These are phyloP conservation scores for Cosmopolites sordidus DNA, from an alignment of 2,888 invertebrate genomes.

Conservation along the genomic window DNA sequence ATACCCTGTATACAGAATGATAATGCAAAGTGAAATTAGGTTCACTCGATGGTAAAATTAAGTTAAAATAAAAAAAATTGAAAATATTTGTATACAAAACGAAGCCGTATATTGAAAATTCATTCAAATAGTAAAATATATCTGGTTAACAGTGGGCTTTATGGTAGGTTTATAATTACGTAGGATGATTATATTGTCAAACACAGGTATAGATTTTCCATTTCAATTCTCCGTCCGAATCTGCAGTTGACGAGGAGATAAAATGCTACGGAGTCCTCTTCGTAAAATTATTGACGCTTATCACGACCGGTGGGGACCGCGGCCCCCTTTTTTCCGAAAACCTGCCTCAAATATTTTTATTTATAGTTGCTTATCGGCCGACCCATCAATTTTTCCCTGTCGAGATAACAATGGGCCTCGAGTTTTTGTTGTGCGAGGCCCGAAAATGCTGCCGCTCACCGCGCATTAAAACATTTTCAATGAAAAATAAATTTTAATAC, in stretches of 20 bases:
- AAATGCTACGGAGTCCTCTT: not conserved
- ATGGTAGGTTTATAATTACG: not conserved
- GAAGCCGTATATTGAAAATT: not conserved
- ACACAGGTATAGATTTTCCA: constrained; percentile 1
- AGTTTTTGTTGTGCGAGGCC: too few relatives aligned
- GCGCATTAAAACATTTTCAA: too few relatives aligned
- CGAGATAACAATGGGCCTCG: not conserved
- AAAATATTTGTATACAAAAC: too few relatives aligned
- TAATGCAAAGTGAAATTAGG: too few relatives aligned
- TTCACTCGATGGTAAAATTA: too few relatives aligned
- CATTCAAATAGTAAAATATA: not conserved
- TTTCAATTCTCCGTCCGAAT: not conserved
- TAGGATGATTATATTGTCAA: not conserved
- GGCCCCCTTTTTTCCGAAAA: not conserved
- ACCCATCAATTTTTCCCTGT: not conserved
- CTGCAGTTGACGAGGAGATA: not conserved
- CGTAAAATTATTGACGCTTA: constrained; percentile 1
- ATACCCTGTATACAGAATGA: too few relatives aligned
- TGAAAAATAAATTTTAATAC: too few relatives aligned
- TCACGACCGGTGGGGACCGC: not conserved
- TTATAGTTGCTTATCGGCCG: not conserved
- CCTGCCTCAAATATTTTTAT: not conserved
- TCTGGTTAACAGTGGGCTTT: not conserved
- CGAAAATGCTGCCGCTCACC: too few relatives aligned
- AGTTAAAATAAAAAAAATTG: too few relatives aligned